Percentiles rank a stretch among this genome's conserved stretches.
Evolutionary conservation across 2,888 invertebrate species (phyloP).

Genomic region (Torymus tubicola): DNA sequence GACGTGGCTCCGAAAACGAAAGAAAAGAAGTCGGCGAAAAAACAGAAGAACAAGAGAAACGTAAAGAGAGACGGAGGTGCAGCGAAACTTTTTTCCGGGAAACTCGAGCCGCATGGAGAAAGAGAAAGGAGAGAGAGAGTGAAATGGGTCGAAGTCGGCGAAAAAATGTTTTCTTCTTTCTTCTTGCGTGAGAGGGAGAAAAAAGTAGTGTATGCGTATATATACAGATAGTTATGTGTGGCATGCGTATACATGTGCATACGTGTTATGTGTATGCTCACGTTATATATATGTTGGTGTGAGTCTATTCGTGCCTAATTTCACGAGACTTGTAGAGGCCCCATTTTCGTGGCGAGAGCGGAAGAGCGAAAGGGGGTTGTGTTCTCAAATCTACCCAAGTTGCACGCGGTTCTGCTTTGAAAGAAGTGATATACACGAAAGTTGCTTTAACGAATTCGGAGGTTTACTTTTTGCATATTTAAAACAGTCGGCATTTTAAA

Average conservation of each 20-base stretch:
- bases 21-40: too few relatives aligned
- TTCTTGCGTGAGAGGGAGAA: background rate
- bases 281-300: background rate
- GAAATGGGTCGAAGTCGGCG: slow-evolving; percentile 18
- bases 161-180: slow-evolving; percentile 20
- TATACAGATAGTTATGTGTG: too few relatives aligned
- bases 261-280: too few relatives aligned
- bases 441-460: too few relatives aligned
- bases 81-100: slow-evolving; percentile 18
- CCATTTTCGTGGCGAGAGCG: slow-evolving; percentile 20
- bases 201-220: background rate
- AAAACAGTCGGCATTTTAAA: too few relatives aligned
- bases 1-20: too few relatives aligned
- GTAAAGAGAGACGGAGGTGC: slow-evolving; percentile 7
- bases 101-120: slow-evolving; percentile 23
- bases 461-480: too few relatives aligned
- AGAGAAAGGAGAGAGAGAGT: background rate
- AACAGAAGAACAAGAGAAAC: background rate
- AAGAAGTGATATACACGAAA: too few relatives aligned
- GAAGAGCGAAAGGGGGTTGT: too few relatives aligned
- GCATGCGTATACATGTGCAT: too few relatives aligned
- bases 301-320: slow-evolving; percentile 35
- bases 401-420: too few relatives aligned
- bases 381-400: too few relatives aligned
- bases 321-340: slow-evolving; percentile 11